Evolutionary conservation across 1,140 invertebrate species (phyloP), one percentile per base, ranked within the genome.

Genomic region (Oppia nitens): DNA sequence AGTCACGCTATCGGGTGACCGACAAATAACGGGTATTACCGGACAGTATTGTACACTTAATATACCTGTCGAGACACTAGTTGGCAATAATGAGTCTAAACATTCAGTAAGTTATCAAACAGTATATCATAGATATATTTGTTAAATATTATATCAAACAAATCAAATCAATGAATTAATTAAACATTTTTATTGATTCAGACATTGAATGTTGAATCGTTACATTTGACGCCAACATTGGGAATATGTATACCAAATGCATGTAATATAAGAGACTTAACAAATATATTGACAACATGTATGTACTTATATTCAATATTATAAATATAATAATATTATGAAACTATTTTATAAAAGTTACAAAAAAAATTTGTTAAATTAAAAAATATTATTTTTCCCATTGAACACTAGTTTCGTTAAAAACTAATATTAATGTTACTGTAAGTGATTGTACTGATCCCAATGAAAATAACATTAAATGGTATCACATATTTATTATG

Each of bases 11-110:
- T 3, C 12, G 6, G 24, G 9, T 26, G 12, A 17, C 6, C 27
- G 21, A 26, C 6, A 24, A 23, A 24, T 40, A 40, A 40, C 6
- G 6, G 32, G 32, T 9, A 9, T 40, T 3, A 6, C 9, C 17
- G 40, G 29, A n/a, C 53, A 55, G 26, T 55, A 55, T 55, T 57
- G 47, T 50, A 26, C 3, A 14, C 20, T 57, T 17, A 9, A 20
- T 24, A 32, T 57, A 12, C 45, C 26, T 2, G 20, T 28, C 12
- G 47, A 26, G 28, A 48, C 50, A 9, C 26, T 20, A 49, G n/a
- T 28, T 52, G 56, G 32, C 4, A 27, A 23, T n/a, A 40, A 20
- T 48, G 17, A 25, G 23, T 24, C 25, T 57, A 49, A n/a, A 20
- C 2, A 28, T 55, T 12, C 14, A 51, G 32, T 1, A 2, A 4